phyloP scores from a whole-genome alignment of 2,797 vertebrate genomes.

The Parauchenoglanis ngamensis region DNA sequence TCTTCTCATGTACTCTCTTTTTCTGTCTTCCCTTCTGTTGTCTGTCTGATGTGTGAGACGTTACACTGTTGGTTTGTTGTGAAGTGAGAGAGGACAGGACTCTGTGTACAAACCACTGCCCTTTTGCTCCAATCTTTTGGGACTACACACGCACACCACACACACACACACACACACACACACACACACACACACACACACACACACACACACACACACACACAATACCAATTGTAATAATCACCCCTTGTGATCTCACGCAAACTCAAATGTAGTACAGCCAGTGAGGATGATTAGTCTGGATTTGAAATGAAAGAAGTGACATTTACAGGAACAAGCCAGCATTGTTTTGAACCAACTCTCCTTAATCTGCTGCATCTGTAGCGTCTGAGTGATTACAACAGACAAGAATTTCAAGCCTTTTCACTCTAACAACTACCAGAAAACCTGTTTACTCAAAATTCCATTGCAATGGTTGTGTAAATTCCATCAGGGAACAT shows the following conservation, averaged over 20 bases:
- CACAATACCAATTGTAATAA: not conserved
- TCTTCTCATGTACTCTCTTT: not conserved
- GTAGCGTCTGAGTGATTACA: not conserved
- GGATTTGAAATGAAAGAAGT: not conserved
- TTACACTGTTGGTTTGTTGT: conserved; percentile 70
- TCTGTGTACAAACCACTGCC: not conserved
- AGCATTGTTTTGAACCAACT: not conserved
- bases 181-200: conserved; percentile 39
- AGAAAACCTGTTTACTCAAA: not conserved
- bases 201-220: no score
- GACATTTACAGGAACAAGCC: not conserved
- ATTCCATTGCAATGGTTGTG: not conserved
- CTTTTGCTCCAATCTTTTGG: conserved; percentile 18
- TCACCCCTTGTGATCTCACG: not conserved
- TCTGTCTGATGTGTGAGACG: conserved; percentile 69
- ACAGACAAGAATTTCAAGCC: not conserved
- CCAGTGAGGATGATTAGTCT: not conserved
- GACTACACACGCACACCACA: conserved; percentile 28
- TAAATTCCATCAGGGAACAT: not conserved
- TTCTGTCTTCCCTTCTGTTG: not conserved
- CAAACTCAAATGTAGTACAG: not conserved
- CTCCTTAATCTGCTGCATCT: conserved; percentile 9
- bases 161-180: conserved; percentile 23
- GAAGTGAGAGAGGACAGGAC: conserved; percentile 55
- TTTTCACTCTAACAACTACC: not conserved